These are phyloP conservation scores for Tringa solitaria DNA, from an alignment of 2,113 vertebrate species.

Conservation along the genomic window DNA sequence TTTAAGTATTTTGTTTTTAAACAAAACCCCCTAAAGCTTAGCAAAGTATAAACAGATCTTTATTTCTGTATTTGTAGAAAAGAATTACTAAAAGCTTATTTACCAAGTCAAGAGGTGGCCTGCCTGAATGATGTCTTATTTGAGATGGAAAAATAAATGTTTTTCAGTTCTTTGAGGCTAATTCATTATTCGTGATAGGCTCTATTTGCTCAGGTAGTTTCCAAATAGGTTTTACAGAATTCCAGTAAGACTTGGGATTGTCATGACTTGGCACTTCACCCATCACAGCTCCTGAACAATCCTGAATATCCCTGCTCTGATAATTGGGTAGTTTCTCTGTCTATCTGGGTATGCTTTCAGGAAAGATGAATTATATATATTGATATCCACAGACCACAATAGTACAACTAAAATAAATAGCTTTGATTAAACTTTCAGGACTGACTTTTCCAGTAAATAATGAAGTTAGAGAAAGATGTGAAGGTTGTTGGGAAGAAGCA, in stretches of 20 bases:
- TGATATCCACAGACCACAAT: background rate
- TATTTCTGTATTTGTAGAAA: background rate
- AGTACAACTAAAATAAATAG: background rate
- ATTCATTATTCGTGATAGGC: background rate
- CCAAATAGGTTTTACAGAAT: background rate
- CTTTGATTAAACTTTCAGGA: background rate
- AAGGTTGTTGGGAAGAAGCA: background rate
- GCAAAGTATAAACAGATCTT: background rate
- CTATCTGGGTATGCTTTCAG: background rate
- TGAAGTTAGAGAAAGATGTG: background rate
- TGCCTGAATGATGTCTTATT: background rate
- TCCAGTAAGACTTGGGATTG: background rate
- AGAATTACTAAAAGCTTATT: background rate
- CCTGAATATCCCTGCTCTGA: background rate
- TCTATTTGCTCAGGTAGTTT: background rate
- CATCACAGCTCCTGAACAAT: background rate
- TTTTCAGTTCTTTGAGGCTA: background rate
- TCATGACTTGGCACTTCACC: background rate
- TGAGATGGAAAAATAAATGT: background rate
- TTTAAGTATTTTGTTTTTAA: background rate
- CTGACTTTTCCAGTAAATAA: background rate
- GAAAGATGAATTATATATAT: background rate
- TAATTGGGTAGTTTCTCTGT: background rate
- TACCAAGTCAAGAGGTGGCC: background rate
- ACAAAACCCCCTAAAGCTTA: background rate